Conservation (phyloP, 2,797 vertebrate species). For the Brotula barbata region DNA sequence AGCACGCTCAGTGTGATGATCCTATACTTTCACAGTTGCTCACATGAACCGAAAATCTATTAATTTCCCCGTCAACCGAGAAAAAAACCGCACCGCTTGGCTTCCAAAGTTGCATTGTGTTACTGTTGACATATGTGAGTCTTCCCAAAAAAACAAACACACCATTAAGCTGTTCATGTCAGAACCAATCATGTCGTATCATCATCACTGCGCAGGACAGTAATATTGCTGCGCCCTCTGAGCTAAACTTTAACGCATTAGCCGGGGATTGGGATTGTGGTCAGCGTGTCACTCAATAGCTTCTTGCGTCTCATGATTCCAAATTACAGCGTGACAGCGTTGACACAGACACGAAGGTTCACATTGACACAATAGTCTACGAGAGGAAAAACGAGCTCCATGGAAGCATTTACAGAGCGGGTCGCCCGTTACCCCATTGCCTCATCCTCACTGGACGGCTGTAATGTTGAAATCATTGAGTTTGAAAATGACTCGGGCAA, state of each 20-base stretch:
- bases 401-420: conserved; percentile 50
- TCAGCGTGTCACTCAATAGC: conserved; percentile 7
- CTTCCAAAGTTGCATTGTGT: conserved; percentile 24
- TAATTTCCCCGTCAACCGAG: conserved; percentile 9
- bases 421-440: conserved; percentile 45
- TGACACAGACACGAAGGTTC: conserved; percentile 42
- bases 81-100: background rate
- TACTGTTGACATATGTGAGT: conserved; percentile 8
- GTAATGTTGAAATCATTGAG: conserved; percentile 35
- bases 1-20: background rate
- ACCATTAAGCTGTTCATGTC: conserved; percentile 26
- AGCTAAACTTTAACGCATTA: conserved; percentile 40
- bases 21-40: conserved; percentile 11
- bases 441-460: conserved; percentile 48
- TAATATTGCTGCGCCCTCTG: conserved; percentile 32
- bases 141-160: conserved; percentile 9
- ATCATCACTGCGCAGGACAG: conserved; percentile 22
- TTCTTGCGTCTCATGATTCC: conserved; percentile 27
- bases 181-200: conserved; percentile 29
- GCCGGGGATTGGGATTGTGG: conserved; percentile 14
- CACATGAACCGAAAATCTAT: background rate
- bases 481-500: conserved; percentile 45
- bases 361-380: conserved; percentile 51
- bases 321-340: conserved; percentile 37
- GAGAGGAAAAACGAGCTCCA: conserved; percentile 37